Evolutionary conservation across 2,113 vertebrate species (phyloP).

Genomic region (Vidua chalybeata): DNA sequence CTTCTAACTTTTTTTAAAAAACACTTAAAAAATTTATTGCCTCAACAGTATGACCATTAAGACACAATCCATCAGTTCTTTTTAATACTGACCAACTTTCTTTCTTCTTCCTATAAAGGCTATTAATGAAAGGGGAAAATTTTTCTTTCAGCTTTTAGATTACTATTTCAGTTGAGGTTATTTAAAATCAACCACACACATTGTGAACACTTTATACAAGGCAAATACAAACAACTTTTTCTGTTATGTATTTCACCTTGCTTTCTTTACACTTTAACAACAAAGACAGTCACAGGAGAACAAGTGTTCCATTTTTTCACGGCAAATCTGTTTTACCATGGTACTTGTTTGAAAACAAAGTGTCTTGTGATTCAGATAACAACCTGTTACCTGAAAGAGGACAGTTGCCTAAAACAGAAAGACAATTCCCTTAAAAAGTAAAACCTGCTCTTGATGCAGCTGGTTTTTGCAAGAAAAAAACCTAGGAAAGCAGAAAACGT

Average conservation of each 20-base stretch:
- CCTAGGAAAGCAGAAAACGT: background rate
- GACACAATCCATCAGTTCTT: background rate
- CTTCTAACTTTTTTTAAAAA: background rate
- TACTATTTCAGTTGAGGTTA: background rate
- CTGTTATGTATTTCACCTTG: background rate
- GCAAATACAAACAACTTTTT: background rate
- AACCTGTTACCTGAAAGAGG: background rate
- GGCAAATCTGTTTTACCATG: background rate
- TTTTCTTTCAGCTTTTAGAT: background rate
- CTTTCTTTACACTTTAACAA: constrained; percentile 10
- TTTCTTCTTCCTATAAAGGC: background rate
- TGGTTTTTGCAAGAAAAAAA: background rate
- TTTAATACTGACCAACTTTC: background rate
- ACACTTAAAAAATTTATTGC: background rate
- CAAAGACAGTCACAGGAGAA: background rate
- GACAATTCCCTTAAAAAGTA: background rate
- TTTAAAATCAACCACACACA: background rate
- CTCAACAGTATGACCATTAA: background rate
- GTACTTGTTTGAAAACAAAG: background rate
- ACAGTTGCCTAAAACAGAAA: background rate
- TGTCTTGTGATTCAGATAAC: background rate
- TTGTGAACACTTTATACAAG: background rate
- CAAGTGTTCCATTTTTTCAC: background rate
- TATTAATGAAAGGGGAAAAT: background rate
- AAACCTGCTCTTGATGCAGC: background rate